Percentiles rank a stretch among this genome's conserved stretches.
Conservation (phyloP, 2,888 invertebrate species). For the Drosophila villosipedis region DNA sequence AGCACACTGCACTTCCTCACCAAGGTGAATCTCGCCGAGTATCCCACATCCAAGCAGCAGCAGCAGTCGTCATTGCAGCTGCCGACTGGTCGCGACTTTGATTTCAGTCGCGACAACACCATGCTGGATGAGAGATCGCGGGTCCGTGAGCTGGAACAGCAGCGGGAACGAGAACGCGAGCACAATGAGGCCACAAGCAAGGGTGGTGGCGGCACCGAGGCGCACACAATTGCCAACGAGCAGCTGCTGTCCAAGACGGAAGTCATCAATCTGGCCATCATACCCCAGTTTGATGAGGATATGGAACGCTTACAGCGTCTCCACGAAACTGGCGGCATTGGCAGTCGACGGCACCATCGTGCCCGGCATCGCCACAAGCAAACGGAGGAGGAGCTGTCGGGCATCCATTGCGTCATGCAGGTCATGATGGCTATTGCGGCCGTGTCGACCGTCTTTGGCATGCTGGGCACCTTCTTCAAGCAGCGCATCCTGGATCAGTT, state of each 20-base stretch:
- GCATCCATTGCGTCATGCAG: constrained; percentile 86
- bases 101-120: constrained; percentile 84
- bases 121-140: constrained; percentile 83
- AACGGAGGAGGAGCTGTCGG: constrained; percentile 84
- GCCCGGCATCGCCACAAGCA: constrained; percentile 83
- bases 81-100: constrained; percentile 81
- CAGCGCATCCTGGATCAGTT: constrained; percentile 85
- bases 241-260: constrained; percentile 84
- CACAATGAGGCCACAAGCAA: constrained; percentile 65
- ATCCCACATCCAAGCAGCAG: constrained; percentile 77
- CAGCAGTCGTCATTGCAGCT: constrained; percentile 55
- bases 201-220: constrained; percentile 59
- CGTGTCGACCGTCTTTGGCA: constrained; percentile 85
- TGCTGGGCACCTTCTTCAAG: constrained; percentile 85
- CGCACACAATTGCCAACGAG: constrained; percentile 81
- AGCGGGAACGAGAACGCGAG: constrained; percentile 65
- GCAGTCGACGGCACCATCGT: constrained; percentile 82
- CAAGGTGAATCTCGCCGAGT: constrained; percentile 83
- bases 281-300: constrained; percentile 85
- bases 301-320: constrained; percentile 83
- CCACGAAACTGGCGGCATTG: constrained; percentile 80
- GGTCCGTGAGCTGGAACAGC: constrained; percentile 72
- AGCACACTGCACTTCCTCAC: constrained; percentile 78
- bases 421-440: constrained; percentile 85
- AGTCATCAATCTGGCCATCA: constrained; percentile 85